Evolutionary conservation across 2,888 invertebrate species (phyloP).

Genomic region (Coecobrya sp.): DNA sequence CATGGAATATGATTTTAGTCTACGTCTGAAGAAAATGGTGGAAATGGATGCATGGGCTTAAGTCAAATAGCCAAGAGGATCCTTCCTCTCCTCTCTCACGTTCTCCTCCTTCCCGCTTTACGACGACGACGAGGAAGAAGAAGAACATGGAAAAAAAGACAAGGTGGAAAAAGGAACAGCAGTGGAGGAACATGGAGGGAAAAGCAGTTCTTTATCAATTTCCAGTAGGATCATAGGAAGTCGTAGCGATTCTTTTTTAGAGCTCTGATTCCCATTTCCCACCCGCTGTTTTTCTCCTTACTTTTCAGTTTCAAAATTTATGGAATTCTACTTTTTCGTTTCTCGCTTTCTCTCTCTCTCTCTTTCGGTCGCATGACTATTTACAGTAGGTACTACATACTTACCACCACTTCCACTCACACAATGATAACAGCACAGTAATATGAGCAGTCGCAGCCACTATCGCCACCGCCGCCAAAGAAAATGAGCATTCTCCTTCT

Average conservation of each 20-base stretch:
- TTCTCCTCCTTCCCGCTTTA: constrained; percentile 21
- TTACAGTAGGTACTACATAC: constrained; percentile 51
- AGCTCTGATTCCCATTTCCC: constrained; percentile 83
- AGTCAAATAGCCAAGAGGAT: constrained; percentile 82
- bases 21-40: constrained; percentile 59
- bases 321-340: constrained; percentile 74
- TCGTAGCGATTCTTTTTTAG: constrained; percentile 79
- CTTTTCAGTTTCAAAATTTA: constrained; percentile 80
- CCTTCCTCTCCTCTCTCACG: constrained; percentile 46
- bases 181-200: constrained; percentile 17
- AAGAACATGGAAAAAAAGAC: neutral
- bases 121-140: neutral
- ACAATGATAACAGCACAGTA: constrained; percentile 26
- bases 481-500: constrained; percentile 65
- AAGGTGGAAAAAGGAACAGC: constrained; percentile 33
- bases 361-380: constrained; percentile 69
- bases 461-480: neutral
- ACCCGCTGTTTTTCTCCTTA: constrained; percentile 80
- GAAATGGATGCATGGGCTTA: constrained; percentile 81
- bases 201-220: constrained; percentile 81
- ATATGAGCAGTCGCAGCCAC: neutral
- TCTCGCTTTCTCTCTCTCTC: constrained; percentile 42
- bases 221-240: constrained; percentile 77
- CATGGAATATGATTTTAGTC: constrained; percentile 78
- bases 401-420: constrained; percentile 24